phyloP scores from a whole-genome alignment of 2,888 invertebrate species.

The Lepidochrysops patricia region DNA sequence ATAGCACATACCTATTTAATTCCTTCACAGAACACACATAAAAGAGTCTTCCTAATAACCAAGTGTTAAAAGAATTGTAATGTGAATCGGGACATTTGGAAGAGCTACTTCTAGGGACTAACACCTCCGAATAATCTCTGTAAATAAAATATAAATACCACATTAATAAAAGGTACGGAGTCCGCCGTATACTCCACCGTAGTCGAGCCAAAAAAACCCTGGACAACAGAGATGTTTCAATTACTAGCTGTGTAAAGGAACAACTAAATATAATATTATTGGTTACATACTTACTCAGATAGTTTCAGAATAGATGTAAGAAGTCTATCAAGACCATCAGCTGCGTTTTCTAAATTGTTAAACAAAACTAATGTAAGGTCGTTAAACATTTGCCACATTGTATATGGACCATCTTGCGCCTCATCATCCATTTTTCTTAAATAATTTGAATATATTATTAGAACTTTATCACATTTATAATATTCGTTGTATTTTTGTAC shows the following conservation, averaged over 20 bases:
- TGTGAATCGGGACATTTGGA: constrained; percentile 56
- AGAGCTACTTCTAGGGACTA: constrained; percentile 63
- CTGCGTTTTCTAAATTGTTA: constrained; percentile 71
- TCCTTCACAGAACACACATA: constrained; percentile 75
- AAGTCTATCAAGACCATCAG: constrained; percentile 69
- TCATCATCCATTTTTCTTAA: constrained; percentile 51
- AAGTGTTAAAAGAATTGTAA: constrained; percentile 75
- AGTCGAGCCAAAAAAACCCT: too few species aligned
- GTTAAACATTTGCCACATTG: constrained; percentile 79
- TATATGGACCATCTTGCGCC: constrained; percentile 57
- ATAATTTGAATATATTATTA: background rate
- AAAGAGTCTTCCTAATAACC: constrained; percentile 80
- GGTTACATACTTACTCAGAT: constrained; percentile 47
- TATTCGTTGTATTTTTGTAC: too few species aligned
- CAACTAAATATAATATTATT: background rate
- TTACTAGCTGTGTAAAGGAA: background rate
- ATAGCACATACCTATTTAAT: constrained; percentile 60
- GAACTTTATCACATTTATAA: too few species aligned
- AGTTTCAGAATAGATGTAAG: constrained; percentile 76
- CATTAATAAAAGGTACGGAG: background rate
- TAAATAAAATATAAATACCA: constrained; percentile 22
- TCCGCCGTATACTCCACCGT: too few species aligned
- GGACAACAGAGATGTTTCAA: too few species aligned
- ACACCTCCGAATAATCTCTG: constrained; percentile 70
- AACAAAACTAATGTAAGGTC: constrained; percentile 75